A percentile compares a stretch with the other conserved stretches of the same genome.
Conservation (phyloP, 2,113 vertebrate genomes). For the Glareola pratincola region DNA sequence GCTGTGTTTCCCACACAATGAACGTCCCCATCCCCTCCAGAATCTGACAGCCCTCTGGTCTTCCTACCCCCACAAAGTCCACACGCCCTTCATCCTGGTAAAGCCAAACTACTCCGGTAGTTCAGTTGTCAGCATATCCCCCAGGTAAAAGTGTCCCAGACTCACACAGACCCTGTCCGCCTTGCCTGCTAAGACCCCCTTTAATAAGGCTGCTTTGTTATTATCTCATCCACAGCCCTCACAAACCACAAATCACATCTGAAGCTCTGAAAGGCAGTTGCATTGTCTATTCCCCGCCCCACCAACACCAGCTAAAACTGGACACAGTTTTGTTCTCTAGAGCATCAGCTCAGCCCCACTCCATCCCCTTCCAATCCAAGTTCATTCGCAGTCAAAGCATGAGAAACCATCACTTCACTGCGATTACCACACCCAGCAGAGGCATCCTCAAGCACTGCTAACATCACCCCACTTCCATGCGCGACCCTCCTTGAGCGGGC, state of each 20-base stretch:
- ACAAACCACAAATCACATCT: not conserved
- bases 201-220: not conserved
- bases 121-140: not conserved
- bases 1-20: not conserved
- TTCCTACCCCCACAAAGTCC: not conserved
- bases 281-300: too few relatives aligned
- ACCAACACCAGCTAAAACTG: not conserved
- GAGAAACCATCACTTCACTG: not conserved
- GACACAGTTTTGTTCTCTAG: not conserved
- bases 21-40: not conserved
- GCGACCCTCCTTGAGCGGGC: fast-evolving
- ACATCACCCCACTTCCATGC: not conserved
- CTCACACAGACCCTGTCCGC: not conserved
- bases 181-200: not conserved
- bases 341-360: not conserved
- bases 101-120: not conserved
- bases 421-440: not conserved
- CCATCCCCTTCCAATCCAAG: not conserved
- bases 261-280: not conserved
- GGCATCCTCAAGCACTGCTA: not conserved
- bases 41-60: not conserved
- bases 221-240: not conserved
- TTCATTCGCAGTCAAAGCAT: not conserved
- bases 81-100: not conserved
- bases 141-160: not conserved